Evolutionary conservation across 2,888 invertebrate genomes (phyloP), one percentile per base, ranked within the genome.

Genomic region (Corbicula japonica): DNA sequence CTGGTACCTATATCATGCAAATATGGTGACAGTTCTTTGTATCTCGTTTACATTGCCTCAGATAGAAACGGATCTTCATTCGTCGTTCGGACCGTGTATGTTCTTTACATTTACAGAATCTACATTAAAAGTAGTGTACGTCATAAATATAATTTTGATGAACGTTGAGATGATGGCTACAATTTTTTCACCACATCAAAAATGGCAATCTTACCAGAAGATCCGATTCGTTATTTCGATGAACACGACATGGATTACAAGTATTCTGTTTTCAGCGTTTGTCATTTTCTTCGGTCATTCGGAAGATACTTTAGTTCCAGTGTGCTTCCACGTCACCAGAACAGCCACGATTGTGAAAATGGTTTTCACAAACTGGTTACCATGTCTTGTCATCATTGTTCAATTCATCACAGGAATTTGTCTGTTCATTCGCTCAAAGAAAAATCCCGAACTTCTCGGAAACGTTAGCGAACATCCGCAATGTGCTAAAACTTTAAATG

Each of bases 1-100:
- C 63, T 63, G 63, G 63, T 63, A 63, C 63, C 63, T 63, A 26
- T 63, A 46, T 32, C 44, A 63, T 32, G 32, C 48, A 12, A 46
- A 46, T 28, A 26, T 63, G 28, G 46, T 46, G 6, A 46, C 46
- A n/a, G 38, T 63, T 46, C 23, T 63, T n/a, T 32, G 48, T 18
- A 21, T 44, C 1, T 32, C n/a, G 3, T 46, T 63, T 23, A 2
- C 32, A 5, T 32, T 46, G 1, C 63, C 63, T n/a, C 28, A 10
- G 28, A n/a, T 63, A 18, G 44, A 63, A 28, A 44, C 32, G 1
- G 21, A 6, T 28, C 12, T 44, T 21, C 44, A 48, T 35, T 18
- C 6, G 1, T 18, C 44, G 23, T 46, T 48, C 12, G 46, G 32
- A 10, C 5, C 18, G 5, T 63, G 44, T 41, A 46, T 46, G 46